A percentile compares a stretch with the other conserved stretches of the same genome.
These are phyloP conservation scores for Oceanodroma tethys DNA, from an alignment of 2,113 vertebrate genomes.

Conservation along the genomic window DNA sequence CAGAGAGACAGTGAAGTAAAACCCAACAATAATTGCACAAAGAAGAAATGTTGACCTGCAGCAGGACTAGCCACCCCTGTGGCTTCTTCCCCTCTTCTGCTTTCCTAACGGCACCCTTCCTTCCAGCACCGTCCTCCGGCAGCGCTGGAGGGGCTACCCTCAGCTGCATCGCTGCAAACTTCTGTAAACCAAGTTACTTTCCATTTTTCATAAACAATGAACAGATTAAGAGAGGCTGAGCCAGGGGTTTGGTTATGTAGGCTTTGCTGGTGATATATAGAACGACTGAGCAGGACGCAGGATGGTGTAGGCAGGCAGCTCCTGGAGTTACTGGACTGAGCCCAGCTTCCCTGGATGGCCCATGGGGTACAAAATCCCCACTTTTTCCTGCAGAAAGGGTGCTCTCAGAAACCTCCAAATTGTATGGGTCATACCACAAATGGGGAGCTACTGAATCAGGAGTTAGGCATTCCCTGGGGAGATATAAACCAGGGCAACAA, in stretches of 20 bases:
- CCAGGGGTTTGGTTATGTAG: background rate
- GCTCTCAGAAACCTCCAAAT: background rate
- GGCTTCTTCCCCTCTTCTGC: background rate
- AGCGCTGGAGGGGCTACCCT: background rate
- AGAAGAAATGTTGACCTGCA: background rate
- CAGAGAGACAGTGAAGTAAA: background rate
- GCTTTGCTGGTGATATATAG: background rate
- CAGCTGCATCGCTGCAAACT: background rate
- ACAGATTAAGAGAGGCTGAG: background rate
- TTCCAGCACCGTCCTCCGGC: background rate
- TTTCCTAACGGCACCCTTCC: background rate
- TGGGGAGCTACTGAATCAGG: background rate
- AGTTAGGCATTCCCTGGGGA: background rate
- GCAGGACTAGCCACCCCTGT: background rate
- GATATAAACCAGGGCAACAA: background rate
- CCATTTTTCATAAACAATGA: background rate
- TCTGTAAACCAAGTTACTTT: background rate
- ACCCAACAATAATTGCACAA: background rate
- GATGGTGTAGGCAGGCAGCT: background rate
- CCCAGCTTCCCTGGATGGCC: background rate
- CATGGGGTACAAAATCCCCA: background rate
- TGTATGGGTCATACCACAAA: background rate
- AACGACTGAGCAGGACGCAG: background rate
- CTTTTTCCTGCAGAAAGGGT: background rate
- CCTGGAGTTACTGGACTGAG: background rate